phyloP scores from a whole-genome alignment of 1,140 invertebrate species.

The Drosophila kohkoa region DNA sequence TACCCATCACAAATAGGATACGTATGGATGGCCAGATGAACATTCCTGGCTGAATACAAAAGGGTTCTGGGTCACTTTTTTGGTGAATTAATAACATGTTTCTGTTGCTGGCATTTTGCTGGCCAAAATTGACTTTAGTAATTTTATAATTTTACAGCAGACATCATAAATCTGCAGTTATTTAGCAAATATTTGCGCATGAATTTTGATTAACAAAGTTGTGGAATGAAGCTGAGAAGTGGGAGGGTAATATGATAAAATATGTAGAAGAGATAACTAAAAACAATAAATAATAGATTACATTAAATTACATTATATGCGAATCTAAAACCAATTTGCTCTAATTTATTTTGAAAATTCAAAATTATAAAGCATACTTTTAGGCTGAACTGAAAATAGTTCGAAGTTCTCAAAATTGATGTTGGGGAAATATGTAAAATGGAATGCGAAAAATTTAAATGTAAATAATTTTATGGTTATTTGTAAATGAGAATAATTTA shows the following conservation, averaged over 20 bases:
- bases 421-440: not conserved
- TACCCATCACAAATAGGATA: slow-evolving; percentile 16
- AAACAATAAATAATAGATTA: not conserved
- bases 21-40: slow-evolving; percentile 5
- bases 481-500: not conserved
- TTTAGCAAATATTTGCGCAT: slow-evolving; percentile 41
- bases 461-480: not conserved
- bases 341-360: not conserved
- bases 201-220: slow-evolving; percentile 23
- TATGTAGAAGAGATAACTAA: not conserved
- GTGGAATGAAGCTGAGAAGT: not conserved
- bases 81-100: slow-evolving; percentile 68
- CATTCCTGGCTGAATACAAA: not conserved
- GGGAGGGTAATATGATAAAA: too few species aligned
- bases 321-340: not conserved
- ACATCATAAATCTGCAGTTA: slow-evolving; percentile 52
- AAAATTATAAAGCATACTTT: not conserved
- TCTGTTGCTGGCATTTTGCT: slow-evolving; percentile 52
- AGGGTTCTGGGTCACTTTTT: slow-evolving; percentile 21
- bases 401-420: not conserved
- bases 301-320: not conserved
- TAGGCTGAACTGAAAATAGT: not conserved
- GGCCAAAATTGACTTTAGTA: slow-evolving; percentile 55
- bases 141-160: slow-evolving; percentile 57
- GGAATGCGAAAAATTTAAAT: too few species aligned